Conservation (phyloP, 2,113 vertebrate genomes). For the Cryptomyrus ogoouensis region DNA sequence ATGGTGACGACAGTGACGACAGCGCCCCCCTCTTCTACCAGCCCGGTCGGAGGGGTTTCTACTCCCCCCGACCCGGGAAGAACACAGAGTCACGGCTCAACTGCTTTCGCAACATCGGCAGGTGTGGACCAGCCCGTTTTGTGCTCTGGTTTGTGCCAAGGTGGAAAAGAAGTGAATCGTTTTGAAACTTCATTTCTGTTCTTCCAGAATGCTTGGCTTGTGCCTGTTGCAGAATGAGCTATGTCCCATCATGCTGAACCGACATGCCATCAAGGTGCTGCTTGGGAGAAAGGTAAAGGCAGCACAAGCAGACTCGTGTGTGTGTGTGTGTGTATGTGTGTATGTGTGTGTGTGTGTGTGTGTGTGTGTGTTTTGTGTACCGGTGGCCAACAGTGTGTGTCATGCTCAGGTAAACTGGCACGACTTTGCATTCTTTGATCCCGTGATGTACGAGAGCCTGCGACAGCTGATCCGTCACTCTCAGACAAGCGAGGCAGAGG, state of each 20-base stretch:
- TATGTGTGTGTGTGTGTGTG: background rate
- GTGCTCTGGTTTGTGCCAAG: background rate
- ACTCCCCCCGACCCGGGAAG: constrained; percentile 94
- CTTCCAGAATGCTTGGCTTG: constrained; percentile 86
- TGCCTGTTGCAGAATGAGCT: constrained; percentile 97
- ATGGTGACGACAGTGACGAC: constrained; percentile 93
- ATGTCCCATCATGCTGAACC: constrained; percentile 94
- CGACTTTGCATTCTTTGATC: constrained; percentile 97
- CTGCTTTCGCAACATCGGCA: constrained; percentile 97
- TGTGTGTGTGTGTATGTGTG: background rate
- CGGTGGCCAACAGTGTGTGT: background rate
- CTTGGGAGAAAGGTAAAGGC: constrained; percentile 92
- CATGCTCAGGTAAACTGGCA: constrained; percentile 90
- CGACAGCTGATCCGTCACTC: constrained; percentile 94
- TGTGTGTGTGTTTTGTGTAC: background rate
- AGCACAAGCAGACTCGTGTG: background rate
- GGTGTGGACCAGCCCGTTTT: constrained; percentile 54
- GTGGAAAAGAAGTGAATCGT: background rate
- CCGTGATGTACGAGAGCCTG: constrained; percentile 99
- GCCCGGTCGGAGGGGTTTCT: constrained; percentile 94
- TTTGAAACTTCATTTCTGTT: background rate
- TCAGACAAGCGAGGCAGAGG: constrained; percentile 90
- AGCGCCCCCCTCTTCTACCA: constrained; percentile 95
- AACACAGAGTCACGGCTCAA: constrained; percentile 95
- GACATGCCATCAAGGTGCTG: constrained; percentile 97